Percentiles rank a stretch among this genome's conserved stretches.
These are phyloP conservation scores for Geococcyx californianus DNA, from an alignment of 2,113 vertebrate species.

Conservation along the genomic window DNA sequence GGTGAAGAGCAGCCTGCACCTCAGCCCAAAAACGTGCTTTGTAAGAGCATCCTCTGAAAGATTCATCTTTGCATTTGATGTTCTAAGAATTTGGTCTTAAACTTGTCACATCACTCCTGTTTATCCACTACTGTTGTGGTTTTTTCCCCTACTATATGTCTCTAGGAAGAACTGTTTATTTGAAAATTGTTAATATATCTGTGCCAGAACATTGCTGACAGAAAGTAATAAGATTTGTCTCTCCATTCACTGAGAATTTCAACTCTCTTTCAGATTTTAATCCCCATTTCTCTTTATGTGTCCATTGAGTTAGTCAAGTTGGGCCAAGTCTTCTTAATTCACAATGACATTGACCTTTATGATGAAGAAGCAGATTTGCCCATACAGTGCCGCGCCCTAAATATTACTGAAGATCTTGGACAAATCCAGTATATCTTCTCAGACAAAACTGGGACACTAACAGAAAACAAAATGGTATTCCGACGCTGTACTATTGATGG, in stretches of 20 bases:
- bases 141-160: neutral
- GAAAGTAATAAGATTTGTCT: neutral
- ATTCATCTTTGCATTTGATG: neutral
- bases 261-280: constrained; percentile 76
- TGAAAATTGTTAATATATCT: neutral
- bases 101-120: neutral
- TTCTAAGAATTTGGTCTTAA: neutral
- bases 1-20: neutral
- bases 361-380: constrained; percentile 73
- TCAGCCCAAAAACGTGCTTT: neutral
- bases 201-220: neutral
- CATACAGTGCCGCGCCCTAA: constrained; percentile 80
- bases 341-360: constrained; percentile 80
- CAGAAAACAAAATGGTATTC: constrained; percentile 86
- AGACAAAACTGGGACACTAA: constrained; percentile 84
- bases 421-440: constrained; percentile 84
- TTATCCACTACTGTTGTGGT: neutral
- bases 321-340: constrained; percentile 79
- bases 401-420: constrained; percentile 82
- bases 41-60: neutral
- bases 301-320: constrained; percentile 83
- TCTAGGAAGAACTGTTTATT: neutral
- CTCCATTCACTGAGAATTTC: neutral
- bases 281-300: constrained; percentile 82
- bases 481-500: constrained; percentile 79